Conservation (phyloP, 2,797 vertebrate species). For the Pterois miles region DNA sequence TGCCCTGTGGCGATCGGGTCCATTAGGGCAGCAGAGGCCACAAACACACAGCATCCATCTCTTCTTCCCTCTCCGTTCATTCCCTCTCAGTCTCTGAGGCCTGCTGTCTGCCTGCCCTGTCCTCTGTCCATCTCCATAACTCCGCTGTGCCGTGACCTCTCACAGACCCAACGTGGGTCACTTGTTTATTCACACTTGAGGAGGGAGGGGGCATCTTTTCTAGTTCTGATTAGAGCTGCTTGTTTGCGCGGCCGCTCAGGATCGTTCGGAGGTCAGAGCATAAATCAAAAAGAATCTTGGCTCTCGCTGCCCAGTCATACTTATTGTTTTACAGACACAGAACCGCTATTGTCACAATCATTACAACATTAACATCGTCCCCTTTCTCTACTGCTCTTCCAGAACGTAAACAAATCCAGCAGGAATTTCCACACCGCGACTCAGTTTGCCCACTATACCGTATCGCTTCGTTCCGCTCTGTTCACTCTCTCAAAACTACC, state of each 20-base stretch:
- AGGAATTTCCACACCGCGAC: constrained; percentile 65
- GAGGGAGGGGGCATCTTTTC: constrained; percentile 31
- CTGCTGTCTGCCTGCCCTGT: constrained; percentile 52
- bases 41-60: constrained; percentile 33
- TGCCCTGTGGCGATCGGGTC: constrained; percentile 30
- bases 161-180: constrained; percentile 55
- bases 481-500: constrained; percentile 70
- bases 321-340: constrained; percentile 64
- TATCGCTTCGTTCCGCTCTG: constrained; percentile 59
- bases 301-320: constrained; percentile 26
- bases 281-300: constrained; percentile 60
- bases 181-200: constrained; percentile 63
- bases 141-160: constrained; percentile 64
- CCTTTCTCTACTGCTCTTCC: constrained; percentile 40
- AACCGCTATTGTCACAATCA: constrained; percentile 61
- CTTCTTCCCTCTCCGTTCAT: constrained; percentile 8
- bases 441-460: constrained; percentile 39
- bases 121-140: constrained; percentile 46
- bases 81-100: constrained; percentile 33
- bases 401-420: constrained; percentile 68
- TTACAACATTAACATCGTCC: constrained; percentile 64
- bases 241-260: constrained; percentile 52
- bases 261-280: constrained; percentile 47
- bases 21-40: constrained; percentile 51
- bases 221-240: constrained; percentile 38